phyloP scores from a whole-genome alignment of 2,797 vertebrate species.

The Microtus agrestis region DNA sequence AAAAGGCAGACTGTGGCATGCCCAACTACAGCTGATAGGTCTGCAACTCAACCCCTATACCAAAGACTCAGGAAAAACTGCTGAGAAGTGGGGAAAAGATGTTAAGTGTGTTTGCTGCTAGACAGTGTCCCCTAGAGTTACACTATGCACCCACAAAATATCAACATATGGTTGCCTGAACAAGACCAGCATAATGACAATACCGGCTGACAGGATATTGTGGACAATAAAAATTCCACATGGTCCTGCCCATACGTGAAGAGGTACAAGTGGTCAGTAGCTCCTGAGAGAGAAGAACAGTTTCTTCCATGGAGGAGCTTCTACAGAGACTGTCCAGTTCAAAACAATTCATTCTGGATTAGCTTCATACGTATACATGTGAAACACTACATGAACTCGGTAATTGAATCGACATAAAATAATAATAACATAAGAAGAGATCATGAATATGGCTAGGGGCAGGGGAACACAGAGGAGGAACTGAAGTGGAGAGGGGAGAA shows the following conservation, averaged over 20 bases:
- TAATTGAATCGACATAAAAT: background rate
- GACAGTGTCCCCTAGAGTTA: background rate
- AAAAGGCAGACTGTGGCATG: background rate
- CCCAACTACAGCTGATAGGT: background rate
- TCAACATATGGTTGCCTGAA: background rate
- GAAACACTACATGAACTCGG: background rate
- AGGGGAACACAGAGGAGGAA: background rate
- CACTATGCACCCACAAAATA: background rate
- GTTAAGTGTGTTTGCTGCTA: background rate
- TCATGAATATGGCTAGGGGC: background rate
- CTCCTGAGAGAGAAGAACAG: background rate
- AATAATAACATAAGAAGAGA: background rate
- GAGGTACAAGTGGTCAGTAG: background rate
- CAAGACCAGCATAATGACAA: background rate
- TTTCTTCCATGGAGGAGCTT: background rate
- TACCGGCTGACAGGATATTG: background rate
- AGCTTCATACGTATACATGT: background rate
- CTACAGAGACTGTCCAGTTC: background rate
- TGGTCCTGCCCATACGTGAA: background rate
- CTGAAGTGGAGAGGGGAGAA: background rate
- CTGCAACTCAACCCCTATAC: background rate
- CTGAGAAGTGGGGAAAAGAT: background rate
- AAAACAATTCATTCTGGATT: background rate
- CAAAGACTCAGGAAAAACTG: background rate
- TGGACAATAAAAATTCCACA: background rate